A percentile compares a stretch with the other conserved stretches of the same genome.
phyloP scores from a whole-genome alignment of 2,888 invertebrate genomes.

The Scelioninae gen. 1 region DNA sequence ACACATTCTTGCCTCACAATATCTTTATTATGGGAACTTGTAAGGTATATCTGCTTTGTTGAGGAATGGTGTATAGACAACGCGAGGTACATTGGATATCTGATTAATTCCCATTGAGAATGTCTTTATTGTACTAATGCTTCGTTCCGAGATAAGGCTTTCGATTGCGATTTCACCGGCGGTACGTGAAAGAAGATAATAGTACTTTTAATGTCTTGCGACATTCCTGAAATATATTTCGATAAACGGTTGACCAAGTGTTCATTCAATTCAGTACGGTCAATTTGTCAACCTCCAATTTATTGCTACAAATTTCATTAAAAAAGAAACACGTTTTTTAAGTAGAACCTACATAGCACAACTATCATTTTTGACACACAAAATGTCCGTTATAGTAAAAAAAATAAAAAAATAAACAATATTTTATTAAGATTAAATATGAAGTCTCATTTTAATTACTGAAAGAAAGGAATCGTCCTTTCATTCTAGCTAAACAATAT shows the following conservation, averaged over 20 bases:
- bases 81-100: slow-evolving; percentile 68
- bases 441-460: too few relatives aligned
- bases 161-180: slow-evolving; percentile 68
- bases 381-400: background rate
- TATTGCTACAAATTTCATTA: background rate
- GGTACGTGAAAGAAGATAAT: slow-evolving; percentile 62
- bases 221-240: slow-evolving; percentile 58
- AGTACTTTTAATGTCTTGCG: slow-evolving; percentile 55
- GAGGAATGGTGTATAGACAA: slow-evolving; percentile 59
- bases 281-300: slow-evolving; percentile 35
- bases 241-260: slow-evolving; percentile 34
- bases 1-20: slow-evolving; percentile 34
- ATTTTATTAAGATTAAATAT: too few relatives aligned
- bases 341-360: background rate
- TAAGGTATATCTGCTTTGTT: slow-evolving; percentile 58
- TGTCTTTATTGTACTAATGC: slow-evolving; percentile 83
- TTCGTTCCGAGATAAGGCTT: slow-evolving; percentile 68
- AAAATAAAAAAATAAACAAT: too few relatives aligned
- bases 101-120: slow-evolving; percentile 81
- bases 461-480: background rate
- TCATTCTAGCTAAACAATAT: background rate
- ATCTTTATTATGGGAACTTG: slow-evolving; percentile 64
- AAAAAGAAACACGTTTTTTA: background rate
- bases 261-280: background rate
- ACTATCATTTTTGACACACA: background rate